phyloP scores from a whole-genome alignment of 1,140 invertebrate genomes.

The Dicyema japonicum region DNA sequence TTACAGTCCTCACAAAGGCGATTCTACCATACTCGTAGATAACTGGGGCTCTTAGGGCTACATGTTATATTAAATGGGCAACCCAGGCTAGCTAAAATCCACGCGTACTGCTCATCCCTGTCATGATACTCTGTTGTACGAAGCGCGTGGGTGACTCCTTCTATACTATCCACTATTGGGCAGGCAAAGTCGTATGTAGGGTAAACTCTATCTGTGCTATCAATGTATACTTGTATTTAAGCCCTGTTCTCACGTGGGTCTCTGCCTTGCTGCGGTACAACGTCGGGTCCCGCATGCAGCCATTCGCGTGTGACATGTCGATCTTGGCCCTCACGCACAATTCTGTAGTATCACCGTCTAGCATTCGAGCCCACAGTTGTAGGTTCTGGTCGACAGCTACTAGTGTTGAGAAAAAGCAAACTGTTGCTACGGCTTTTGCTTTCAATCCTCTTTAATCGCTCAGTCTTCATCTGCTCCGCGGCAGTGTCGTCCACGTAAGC shows the following conservation, averaged over 20 bases:
- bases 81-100: conserved; percentile 26
- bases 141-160: conserved; percentile 77
- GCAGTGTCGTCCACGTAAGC: conserved; percentile 89
- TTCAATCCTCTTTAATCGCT: conserved; percentile 53
- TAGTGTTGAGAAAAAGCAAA: conserved; percentile 3
- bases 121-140: conserved; percentile 94
- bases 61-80: conserved; percentile 8
- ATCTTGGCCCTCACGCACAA: conserved; percentile 86
- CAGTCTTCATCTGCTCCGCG: conserved; percentile 59
- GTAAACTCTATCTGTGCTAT: conserved; percentile 38
- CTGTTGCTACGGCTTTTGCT: conserved; percentile 48
- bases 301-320: conserved; percentile 74
- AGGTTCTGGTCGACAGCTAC: conserved; percentile 52
- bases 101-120: conserved; percentile 79
- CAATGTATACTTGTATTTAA: conserved; percentile 53
- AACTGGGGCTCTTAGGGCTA: conserved; percentile 50
- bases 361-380: conserved; percentile 71
- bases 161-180: conserved; percentile 81
- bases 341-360: conserved; percentile 35
- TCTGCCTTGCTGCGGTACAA: conserved; percentile 93
- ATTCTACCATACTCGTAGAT: conserved; percentile 78
- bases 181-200: conserved; percentile 98
- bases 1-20: conserved; percentile 81
- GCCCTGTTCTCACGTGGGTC: conserved; percentile 55
- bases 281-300: conserved; percentile 87